A percentile compares a stretch with the other conserved stretches of the same genome.
phyloP scores from a whole-genome alignment of 2,113 vertebrate genomes.

The Terrapene triunguis region DNA sequence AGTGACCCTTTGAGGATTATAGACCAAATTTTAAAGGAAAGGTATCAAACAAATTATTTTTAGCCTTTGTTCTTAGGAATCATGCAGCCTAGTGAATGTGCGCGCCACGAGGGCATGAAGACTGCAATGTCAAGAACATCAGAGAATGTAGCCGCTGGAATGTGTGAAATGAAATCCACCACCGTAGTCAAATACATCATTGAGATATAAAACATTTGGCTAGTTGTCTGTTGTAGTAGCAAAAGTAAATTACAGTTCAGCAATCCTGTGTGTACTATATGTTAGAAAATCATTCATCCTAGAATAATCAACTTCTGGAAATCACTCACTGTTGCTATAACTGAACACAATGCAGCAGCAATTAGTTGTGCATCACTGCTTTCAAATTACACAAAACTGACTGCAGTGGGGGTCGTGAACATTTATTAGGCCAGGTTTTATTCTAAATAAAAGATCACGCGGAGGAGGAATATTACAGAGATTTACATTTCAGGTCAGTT shows the following conservation, averaged over 20 bases:
- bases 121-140: not conserved
- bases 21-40: not conserved
- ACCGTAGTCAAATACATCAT: not conserved
- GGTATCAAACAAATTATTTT: not conserved
- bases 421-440: conserved; percentile 21
- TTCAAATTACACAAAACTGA: conserved; percentile 52
- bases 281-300: conserved; percentile 62
- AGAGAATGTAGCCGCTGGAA: not conserved
- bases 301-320: conserved; percentile 73
- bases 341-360: conserved; percentile 66
- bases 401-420: conserved; percentile 11
- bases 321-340: conserved; percentile 59
- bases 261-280: conserved; percentile 1
- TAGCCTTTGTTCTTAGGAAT: not conserved
- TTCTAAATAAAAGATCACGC: conserved; percentile 52
- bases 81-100: not conserved
- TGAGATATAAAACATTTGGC: not conserved
- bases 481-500: conserved; percentile 35
- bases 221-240: conserved; percentile 22
- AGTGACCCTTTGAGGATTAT: not conserved
- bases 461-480: conserved; percentile 60
- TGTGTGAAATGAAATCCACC: not conserved
- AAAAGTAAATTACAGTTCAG: conserved; percentile 24
- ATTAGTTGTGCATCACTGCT: conserved; percentile 69
- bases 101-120: not conserved